Conservation (phyloP, 2,888 invertebrate species). For the Conomelus anceps region DNA sequence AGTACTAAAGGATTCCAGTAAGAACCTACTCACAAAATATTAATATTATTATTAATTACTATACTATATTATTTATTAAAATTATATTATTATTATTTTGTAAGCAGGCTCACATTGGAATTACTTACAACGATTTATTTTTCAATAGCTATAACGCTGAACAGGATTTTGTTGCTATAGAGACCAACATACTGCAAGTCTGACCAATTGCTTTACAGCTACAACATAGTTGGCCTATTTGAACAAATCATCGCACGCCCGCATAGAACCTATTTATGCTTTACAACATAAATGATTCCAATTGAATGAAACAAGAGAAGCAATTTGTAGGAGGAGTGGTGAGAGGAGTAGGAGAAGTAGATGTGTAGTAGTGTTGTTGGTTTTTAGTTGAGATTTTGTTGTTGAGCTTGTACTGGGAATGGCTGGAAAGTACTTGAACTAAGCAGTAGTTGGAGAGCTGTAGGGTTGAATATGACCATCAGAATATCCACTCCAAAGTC, state of each 20-base stretch:
- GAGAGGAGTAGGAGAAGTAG: not conserved
- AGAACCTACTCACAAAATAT: too few species aligned
- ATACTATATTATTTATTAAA: too few species aligned
- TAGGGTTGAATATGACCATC: not conserved
- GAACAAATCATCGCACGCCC: not conserved
- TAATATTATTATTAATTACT: too few species aligned
- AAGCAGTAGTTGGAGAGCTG: not conserved
- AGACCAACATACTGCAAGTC: too few species aligned
- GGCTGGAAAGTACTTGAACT: not conserved
- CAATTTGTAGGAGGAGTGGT: too few species aligned
- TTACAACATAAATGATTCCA: not conserved
- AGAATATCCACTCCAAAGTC: not conserved
- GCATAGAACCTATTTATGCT: too few species aligned
- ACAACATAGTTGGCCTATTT: not conserved
- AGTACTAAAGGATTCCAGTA: too few species aligned
- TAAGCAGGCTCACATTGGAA: too few species aligned
- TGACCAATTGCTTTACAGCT: not conserved
- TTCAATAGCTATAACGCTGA: too few species aligned
- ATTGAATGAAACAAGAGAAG: not conserved
- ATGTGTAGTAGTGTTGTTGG: not conserved
- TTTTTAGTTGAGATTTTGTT: not conserved
- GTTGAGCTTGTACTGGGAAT: not conserved
- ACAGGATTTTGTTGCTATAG: too few species aligned
- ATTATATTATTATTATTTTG: too few species aligned
- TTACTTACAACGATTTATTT: too few species aligned